Conservation (phyloP, 2,888 invertebrate genomes). For the Peribatodes rhomboidaria region DNA sequence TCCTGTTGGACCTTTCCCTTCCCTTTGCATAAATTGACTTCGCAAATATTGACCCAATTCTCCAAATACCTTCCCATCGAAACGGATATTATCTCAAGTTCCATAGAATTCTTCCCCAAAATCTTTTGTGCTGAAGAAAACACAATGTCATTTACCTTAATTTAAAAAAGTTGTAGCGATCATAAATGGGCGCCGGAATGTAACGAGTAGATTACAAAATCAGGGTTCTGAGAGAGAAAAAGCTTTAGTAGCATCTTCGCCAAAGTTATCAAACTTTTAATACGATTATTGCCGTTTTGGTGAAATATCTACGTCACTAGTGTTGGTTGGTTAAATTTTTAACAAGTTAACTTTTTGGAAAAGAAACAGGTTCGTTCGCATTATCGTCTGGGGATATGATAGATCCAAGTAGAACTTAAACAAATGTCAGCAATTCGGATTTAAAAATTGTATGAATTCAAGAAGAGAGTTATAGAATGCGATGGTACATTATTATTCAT, state of each 20-base stretch:
- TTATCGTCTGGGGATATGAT: too few relatives aligned
- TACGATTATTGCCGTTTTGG: conserved; percentile 1
- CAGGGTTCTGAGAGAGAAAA: not conserved
- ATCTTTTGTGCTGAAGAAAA: conserved; percentile 19
- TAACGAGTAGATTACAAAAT: conserved; percentile 2
- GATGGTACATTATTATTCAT: too few relatives aligned
- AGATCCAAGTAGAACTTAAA: too few relatives aligned
- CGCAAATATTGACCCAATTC: conserved; percentile 17
- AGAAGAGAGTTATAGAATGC: too few relatives aligned
- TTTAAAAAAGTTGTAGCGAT: conserved; percentile 13
- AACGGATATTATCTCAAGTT: conserved; percentile 13
- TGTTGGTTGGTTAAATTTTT: too few relatives aligned
- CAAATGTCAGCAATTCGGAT: too few relatives aligned
- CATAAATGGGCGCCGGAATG: conserved; percentile 4
- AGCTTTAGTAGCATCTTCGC: not conserved
- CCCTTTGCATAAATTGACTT: conserved; percentile 11
- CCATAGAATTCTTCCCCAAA: conserved; percentile 4
- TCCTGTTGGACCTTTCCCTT: conserved; percentile 4
- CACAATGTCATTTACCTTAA: conserved; percentile 21
- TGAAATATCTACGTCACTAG: not conserved
- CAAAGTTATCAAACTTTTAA: conserved; percentile 11
- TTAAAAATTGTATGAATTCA: too few relatives aligned
- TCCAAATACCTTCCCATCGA: conserved; percentile 9
- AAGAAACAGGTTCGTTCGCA: too few relatives aligned
- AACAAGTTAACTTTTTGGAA: too few relatives aligned